These are phyloP conservation scores for Glaucopsyche alexis DNA, from an alignment of 2,888 invertebrate species.

Conservation along the genomic window DNA sequence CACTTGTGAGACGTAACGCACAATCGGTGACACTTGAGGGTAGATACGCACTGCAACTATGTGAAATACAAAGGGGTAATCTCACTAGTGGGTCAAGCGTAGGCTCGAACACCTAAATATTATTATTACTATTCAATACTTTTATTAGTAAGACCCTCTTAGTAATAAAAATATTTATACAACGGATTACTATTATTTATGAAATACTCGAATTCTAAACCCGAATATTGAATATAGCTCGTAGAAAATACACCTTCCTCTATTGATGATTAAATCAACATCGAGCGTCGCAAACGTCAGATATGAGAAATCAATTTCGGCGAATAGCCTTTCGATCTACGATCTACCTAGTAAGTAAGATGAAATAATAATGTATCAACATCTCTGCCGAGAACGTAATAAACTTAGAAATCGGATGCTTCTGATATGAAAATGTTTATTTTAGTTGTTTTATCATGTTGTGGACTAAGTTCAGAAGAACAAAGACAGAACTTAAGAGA, in stretches of 20 bases:
- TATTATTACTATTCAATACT: too few relatives aligned
- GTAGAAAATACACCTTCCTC: background rate
- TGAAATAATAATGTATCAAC: background rate
- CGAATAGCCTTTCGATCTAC: constrained; percentile 18
- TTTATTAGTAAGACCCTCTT: too few relatives aligned
- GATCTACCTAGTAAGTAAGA: constrained; percentile 11
- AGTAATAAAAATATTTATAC: too few relatives aligned
- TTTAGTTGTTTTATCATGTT: background rate
- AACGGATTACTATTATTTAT: background rate
- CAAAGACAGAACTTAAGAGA: too few relatives aligned
- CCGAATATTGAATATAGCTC: background rate
- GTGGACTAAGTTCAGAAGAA: too few relatives aligned
- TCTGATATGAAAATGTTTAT: background rate
- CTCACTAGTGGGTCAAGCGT: too few relatives aligned
- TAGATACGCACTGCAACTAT: too few relatives aligned
- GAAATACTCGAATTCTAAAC: background rate
- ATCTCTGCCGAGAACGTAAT: background rate
- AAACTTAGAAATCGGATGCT: background rate
- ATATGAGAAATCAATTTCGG: constrained; percentile 4
- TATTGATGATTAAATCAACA: constrained; percentile 20
- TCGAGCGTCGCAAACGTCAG: constrained; percentile 6
- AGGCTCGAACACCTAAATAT: too few relatives aligned
- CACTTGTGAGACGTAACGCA: too few relatives aligned
- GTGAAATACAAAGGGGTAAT: too few relatives aligned
- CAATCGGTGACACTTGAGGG: too few relatives aligned